A percentile compares a stretch with the other conserved stretches of the same genome.
phyloP scores from a whole-genome alignment of 2,113 vertebrate genomes.

The Syrrhaptes paradoxus region DNA sequence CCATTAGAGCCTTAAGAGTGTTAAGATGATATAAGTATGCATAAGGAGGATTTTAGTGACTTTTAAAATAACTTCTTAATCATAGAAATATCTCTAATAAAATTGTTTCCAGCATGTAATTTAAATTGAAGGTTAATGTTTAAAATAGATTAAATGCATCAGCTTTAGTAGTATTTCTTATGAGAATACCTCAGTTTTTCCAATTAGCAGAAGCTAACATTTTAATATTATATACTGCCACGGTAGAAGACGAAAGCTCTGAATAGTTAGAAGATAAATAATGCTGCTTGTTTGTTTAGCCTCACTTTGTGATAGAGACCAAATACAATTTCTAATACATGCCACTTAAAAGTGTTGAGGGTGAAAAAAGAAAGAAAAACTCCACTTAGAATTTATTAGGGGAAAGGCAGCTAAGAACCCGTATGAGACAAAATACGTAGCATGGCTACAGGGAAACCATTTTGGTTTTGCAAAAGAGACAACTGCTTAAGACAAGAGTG shows the following conservation, averaged over 20 bases:
- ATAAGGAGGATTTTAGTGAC: constrained; percentile 33
- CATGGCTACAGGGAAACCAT: not conserved
- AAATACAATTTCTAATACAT: not conserved
- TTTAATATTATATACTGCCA: not conserved
- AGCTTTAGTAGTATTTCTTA: not conserved
- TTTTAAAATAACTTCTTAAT: constrained; percentile 40
- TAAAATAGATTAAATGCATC: not conserved
- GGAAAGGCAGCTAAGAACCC: not conserved
- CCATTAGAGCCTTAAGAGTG: constrained; percentile 14
- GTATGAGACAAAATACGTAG: not conserved
- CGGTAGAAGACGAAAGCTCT: not conserved
- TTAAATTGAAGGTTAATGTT: constrained; percentile 37
- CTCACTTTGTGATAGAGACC: not conserved
- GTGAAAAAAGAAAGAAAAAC: not conserved
- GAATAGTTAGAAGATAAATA: not conserved
- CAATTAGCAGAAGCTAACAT: constrained; percentile 1
- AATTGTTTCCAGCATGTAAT: constrained; percentile 44
- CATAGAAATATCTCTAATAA: constrained; percentile 20
- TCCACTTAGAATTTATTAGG: not conserved
- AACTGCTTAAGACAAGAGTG: not conserved
- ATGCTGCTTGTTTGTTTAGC: not conserved
- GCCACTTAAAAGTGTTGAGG: not conserved
- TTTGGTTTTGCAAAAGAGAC: not conserved
- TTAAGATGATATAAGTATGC: not conserved
- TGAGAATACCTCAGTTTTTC: not conserved